Percentiles rank a stretch among this genome's conserved stretches.
These are phyloP conservation scores for Crotalus tigris DNA, from an alignment of 2,113 vertebrate species.

Conservation along the genomic window DNA sequence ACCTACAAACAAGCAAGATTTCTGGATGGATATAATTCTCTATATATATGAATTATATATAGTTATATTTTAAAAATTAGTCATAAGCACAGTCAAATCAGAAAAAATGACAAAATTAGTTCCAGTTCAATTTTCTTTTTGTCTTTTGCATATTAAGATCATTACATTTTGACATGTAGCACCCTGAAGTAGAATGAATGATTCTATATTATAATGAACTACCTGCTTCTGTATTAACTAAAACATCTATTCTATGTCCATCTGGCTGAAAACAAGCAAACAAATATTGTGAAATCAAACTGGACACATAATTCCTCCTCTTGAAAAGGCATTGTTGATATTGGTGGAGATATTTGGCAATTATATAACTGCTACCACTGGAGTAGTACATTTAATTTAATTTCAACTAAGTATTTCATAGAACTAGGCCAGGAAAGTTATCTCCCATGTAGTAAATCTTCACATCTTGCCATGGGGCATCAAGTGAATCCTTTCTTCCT, in stretches of 20 bases:
- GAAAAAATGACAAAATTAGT: not conserved
- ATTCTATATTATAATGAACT: not conserved
- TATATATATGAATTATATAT: too few species aligned
- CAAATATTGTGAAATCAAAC: not conserved
- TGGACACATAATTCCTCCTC: not conserved
- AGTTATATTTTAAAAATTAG: not conserved
- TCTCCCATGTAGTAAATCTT: too few species aligned
- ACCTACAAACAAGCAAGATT: too few species aligned
- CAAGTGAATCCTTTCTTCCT: too few species aligned
- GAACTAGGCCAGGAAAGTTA: not conserved
- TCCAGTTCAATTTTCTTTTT: not conserved
- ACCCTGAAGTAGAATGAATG: not conserved
- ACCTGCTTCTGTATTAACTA: not conserved
- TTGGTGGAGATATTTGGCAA: not conserved
- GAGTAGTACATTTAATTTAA: not conserved
- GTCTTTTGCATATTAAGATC: conserved; percentile 15
- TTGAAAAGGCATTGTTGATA: not conserved
- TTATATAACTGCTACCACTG: not conserved
- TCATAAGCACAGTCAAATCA: not conserved
- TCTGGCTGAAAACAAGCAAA: not conserved
- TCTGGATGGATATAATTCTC: too few species aligned
- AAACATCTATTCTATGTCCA: not conserved
- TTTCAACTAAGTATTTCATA: not conserved
- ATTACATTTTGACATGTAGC: not conserved
- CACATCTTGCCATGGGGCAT: too few species aligned